Percentiles rank a stretch among this genome's conserved stretches.
Evolutionary conservation across 2,888 invertebrate genomes (phyloP).

Genomic region (Gymnosoma rotundatum): DNA sequence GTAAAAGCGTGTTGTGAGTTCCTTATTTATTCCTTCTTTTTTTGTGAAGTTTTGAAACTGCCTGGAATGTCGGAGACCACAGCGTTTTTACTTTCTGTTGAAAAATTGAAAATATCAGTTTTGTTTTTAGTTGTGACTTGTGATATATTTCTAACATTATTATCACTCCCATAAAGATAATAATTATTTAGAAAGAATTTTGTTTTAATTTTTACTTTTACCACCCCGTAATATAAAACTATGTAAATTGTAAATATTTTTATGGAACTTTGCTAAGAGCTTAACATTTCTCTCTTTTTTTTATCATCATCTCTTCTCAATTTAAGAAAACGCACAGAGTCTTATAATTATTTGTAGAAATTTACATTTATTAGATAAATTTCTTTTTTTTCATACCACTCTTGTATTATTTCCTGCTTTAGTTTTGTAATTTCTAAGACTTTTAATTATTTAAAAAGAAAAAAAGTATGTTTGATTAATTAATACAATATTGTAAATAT

Average conservation of each 20-base stretch:
- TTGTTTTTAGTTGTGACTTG: slow-evolving; percentile 62
- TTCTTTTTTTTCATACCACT: neutral
- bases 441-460: neutral
- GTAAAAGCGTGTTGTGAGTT: slow-evolving; percentile 74
- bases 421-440: slow-evolving; percentile 22
- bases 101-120: neutral
- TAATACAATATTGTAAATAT: slow-evolving; percentile 48
- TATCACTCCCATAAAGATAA: slow-evolving; percentile 25
- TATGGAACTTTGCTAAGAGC: neutral
- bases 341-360: slow-evolving; percentile 6
- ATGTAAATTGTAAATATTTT: slow-evolving; percentile 35
- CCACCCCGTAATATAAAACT: neutral
- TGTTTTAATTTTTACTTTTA: neutral
- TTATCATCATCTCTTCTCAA: neutral
- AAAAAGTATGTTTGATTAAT: neutral
- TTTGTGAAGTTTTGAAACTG: slow-evolving; percentile 19
- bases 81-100: neutral
- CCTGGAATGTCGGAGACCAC: neutral
- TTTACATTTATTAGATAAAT: slow-evolving; percentile 38
- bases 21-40: slow-evolving; percentile 72
- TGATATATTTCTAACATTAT: slow-evolving; percentile 64
- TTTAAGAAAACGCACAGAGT: neutral
- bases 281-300: neutral
- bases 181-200: slow-evolving; percentile 18
- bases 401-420: slow-evolving; percentile 26